Conservation (phyloP, 2,797 vertebrate species). For the Gallinago nigripennis region DNA sequence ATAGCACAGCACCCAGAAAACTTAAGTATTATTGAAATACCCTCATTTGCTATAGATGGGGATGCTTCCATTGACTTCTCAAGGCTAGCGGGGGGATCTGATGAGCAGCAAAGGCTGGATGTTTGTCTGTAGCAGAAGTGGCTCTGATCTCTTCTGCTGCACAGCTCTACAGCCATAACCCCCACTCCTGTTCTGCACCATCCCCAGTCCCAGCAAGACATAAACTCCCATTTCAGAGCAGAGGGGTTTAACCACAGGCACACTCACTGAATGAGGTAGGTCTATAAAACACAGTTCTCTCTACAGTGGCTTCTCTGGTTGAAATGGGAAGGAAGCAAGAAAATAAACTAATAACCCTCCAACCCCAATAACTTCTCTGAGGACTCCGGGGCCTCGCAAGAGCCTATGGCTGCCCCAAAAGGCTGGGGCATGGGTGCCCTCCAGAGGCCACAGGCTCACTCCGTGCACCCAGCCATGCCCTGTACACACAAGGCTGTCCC, state of each 20-base stretch:
- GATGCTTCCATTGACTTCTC: background rate
- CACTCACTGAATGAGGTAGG: too few species aligned
- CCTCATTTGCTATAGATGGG: background rate
- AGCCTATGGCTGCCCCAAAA: background rate
- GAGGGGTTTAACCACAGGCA: background rate
- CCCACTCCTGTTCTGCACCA: background rate
- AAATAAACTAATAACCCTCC: background rate
- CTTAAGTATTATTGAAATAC: background rate
- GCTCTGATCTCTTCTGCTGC: background rate
- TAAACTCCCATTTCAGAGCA: background rate
- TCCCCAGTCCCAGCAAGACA: background rate
- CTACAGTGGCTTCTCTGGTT: background rate
- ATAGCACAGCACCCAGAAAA: background rate
- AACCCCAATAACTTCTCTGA: background rate
- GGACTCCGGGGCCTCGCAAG: fast-evolving
- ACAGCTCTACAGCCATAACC: fast-evolving
- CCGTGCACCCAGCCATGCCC: background rate
- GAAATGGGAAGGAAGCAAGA: background rate
- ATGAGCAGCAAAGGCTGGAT: background rate
- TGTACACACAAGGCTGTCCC: fast-evolving
- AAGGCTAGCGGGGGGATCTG: fast-evolving
- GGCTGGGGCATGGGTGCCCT: slow-evolving; percentile 66
- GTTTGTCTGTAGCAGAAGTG: background rate
- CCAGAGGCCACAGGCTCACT: slow-evolving; percentile 54
- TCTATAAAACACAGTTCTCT: background rate